These are phyloP conservation scores for Eurystomus gularis DNA, from an alignment of 2,113 vertebrate species.

Conservation along the genomic window DNA sequence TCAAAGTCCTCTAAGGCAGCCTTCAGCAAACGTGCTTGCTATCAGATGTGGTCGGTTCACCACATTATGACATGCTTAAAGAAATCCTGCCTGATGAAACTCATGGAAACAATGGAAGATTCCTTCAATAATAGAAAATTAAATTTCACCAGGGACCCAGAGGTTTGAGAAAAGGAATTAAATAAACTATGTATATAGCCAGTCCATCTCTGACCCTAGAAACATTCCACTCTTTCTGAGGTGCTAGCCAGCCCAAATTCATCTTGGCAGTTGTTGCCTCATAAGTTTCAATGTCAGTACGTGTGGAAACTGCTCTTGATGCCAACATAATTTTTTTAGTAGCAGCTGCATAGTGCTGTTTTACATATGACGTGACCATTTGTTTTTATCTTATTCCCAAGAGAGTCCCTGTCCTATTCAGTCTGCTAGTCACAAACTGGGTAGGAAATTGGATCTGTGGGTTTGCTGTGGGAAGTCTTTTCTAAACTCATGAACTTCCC, in stretches of 20 bases:
- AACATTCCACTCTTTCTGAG: neutral
- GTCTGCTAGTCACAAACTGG: neutral
- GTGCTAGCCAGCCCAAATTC: neutral
- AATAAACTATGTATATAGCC: neutral
- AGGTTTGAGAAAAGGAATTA: neutral
- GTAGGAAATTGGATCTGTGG: conserved; percentile 17
- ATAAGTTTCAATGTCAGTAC: neutral
- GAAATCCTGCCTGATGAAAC: neutral
- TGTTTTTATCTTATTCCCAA: conserved; percentile 51
- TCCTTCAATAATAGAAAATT: neutral
- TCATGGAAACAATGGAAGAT: neutral
- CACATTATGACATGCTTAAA: neutral
- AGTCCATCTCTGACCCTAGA: neutral
- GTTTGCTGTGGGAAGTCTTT: conserved; percentile 34
- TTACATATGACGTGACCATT: conserved; percentile 15
- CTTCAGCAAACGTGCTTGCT: neutral
- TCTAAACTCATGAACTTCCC: conserved; percentile 16
- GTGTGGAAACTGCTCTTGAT: conserved; percentile 23
- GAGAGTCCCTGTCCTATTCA: conserved; percentile 1
- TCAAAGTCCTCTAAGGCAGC: neutral
- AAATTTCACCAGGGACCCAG: neutral
- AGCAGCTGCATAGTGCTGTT: conserved; percentile 17
- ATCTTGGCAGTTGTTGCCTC: conserved; percentile 1
- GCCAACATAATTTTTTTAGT: conserved; percentile 33
- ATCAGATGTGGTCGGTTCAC: no score